Evolutionary conservation across 2,797 vertebrate genomes (phyloP).

Genomic region (Phoxinus dragarum): DNA sequence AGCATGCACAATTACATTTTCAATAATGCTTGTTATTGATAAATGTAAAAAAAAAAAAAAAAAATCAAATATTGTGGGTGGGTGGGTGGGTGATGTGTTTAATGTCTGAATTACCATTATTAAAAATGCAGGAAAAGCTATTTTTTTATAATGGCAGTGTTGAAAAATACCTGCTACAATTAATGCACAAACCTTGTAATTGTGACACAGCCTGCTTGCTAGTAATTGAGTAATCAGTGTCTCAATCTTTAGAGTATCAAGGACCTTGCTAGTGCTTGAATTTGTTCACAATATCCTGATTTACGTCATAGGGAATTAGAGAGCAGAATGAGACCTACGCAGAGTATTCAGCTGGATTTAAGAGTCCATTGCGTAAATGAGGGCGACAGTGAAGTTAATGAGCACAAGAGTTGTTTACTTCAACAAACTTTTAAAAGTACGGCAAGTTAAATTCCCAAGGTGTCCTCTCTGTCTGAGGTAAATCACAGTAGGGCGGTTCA

Average conservation of each 20-base stretch:
- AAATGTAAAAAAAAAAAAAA: not conserved
- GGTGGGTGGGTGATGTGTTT: not conserved
- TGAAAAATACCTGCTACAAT: not conserved
- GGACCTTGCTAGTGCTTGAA: not conserved
- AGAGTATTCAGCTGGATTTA: not conserved
- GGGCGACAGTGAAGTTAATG: slow-evolving; percentile 6
- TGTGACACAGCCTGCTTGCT: not conserved
- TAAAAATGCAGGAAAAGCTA: not conserved
- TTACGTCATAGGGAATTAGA: not conserved
- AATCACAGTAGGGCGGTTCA: slow-evolving; percentile 38
- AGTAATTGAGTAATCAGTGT: not conserved
- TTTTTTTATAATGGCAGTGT: not conserved
- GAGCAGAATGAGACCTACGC: slow-evolving; percentile 4
- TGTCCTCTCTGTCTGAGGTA: slow-evolving; percentile 9
- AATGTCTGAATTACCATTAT: not conserved
- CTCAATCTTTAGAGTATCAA: not conserved
- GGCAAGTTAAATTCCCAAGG: slow-evolving; percentile 25
- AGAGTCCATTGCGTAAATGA: not conserved
- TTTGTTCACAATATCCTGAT: slow-evolving; percentile 3
- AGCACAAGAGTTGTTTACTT: slow-evolving; percentile 30
- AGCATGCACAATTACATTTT: not conserved
- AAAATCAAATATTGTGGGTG: no score
- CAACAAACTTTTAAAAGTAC: slow-evolving; percentile 20
- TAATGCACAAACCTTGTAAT: not conserved
- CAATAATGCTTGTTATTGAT: not conserved